Evolutionary conservation across 1,140 invertebrate species (phyloP), one percentile per base, ranked within the genome.

Genomic region (Drosophila baimaii): DNA sequence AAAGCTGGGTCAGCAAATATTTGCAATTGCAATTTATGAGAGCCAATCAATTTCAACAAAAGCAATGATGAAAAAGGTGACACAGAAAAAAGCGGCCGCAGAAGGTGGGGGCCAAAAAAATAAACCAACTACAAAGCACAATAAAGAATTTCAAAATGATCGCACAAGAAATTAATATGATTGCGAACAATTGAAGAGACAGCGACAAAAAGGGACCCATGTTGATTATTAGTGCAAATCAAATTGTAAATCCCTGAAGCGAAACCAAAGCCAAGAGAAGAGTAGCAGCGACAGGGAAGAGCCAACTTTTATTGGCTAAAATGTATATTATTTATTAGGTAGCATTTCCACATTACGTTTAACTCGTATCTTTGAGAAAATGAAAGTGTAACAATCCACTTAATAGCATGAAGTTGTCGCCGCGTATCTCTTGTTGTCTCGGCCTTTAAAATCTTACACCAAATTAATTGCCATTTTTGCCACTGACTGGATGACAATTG

Each of bases 381-480:
- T 3, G 56, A 58, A 58, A 58, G 56, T 58, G 27, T 52, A 58
- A 29, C 56, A 58, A 58, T 58, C 21, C 17, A 43, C 44, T 56
- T 71, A n/a, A 47, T 44, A 12, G 31, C 70, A 44, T 77, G 25
- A 51, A 49, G 37, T 64, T 77, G 52, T 47, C 15, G n/a, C 15
- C n/a, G n/a, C n/a, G n/a, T n/a, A n/a, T 23, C 31, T 43, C 29
- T 75, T 55, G 44, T 64, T 57, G 55, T 57, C 54, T 15, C 41
- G 33, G 31, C 49, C 51, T 62, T 62, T 79, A 72, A 78, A 78
- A 78, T 78, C 68, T 78, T 47, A 58, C 25, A 9, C 54, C 49
- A 64, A 81, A 81, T 80, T 80, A 80, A 80, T 80, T 81, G 77
- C 59, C 77, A 75, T 80, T 76, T 80, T 74, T 69, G 69, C 62